Evolutionary conservation across 2,888 invertebrate genomes (phyloP), one percentile per base, ranked within the genome.

Genomic region (Epistrophe grossulariae): DNA sequence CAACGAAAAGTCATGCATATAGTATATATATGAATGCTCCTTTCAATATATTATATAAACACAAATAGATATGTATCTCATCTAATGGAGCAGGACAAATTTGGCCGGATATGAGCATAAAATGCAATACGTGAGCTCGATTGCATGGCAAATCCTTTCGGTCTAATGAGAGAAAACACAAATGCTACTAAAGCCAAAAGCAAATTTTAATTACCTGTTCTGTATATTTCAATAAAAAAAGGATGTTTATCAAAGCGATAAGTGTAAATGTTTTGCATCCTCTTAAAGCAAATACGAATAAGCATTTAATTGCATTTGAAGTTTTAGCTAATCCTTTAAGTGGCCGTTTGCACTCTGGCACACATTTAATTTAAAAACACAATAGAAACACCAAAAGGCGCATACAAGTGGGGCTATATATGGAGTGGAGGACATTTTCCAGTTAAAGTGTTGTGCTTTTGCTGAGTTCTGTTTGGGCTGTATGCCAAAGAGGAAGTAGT

Each of bases 81-180:
- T 48, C 77, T 73, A 84, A 84, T 81, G 81, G 77, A 80, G 72
- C 70, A 52, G 84, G 66, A 76, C 71, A 80, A 71, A 84, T 71
- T 76, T 80, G 35, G 38, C 59, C 35, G 17, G 35, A 59, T 71
- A 52, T 76, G 59, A 64, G 71, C 31, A 71, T 59, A 40, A 72
- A 66, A 17, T 62, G 62, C 40, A 43, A 38, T 55, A 60, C 66
- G 55, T 28, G 57, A 77, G 77, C 68, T 52, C 17, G 38, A 17
- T 9, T 38, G 35, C 8, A 35, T 15, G 3, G 19, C 35, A 48
- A 50, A 38, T 35, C 48, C 35, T 31, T 38, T 57, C 24, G 28
- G 57, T 55, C 50, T 74, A 74, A 74, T 79, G 71, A 79, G 71
- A 79, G 52, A 8, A 40, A 7, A 60, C 73, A 66, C 48, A 43